Evolutionary conservation across 2,797 vertebrate genomes (phyloP).

Genomic region (Poecilia wingei): DNA sequence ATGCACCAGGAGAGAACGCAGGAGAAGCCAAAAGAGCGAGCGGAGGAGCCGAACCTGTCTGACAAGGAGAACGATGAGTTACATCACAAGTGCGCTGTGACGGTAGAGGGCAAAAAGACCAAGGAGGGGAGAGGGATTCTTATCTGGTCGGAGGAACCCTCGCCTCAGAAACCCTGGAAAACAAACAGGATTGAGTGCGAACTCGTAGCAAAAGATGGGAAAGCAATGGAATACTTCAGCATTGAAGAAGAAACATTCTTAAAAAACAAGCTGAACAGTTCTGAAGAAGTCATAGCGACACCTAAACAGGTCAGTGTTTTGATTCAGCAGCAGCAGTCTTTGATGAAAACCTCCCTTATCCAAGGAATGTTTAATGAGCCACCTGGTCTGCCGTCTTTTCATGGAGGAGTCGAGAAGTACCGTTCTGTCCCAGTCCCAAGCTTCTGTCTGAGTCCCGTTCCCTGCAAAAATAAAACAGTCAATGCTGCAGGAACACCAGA

Average conservation of each 20-base stretch:
- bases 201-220: slow-evolving; percentile 12
- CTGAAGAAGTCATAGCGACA: slow-evolving; percentile 31
- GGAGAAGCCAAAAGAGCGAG: slow-evolving; percentile 46
- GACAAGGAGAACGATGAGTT: slow-evolving; percentile 90
- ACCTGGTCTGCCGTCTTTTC: slow-evolving; percentile 11
- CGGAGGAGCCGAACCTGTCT: slow-evolving; percentile 75
- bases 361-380: slow-evolving; percentile 37
- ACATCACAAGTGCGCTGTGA: slow-evolving; percentile 33
- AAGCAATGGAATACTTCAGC: slow-evolving; percentile 1
- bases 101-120: slow-evolving; percentile 47
- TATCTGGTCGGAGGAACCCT: slow-evolving; percentile 15
- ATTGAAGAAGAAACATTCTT: slow-evolving; percentile 26
- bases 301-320: slow-evolving; percentile 9
- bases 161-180: slow-evolving; percentile 38
- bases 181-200: slow-evolving; percentile 16
- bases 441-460: slow-evolving; percentile 75
- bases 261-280: slow-evolving; percentile 50
- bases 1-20: slow-evolving; percentile 57
- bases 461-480: slow-evolving; percentile 49
- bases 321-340: slow-evolving; percentile 25
- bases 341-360: slow-evolving; percentile 6
- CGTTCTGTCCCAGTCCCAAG: slow-evolving; percentile 60
- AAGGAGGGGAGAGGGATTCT: slow-evolving; percentile 50
- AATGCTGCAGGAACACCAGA: not conserved
- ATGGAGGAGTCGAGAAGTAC: slow-evolving; percentile 45